These are phyloP conservation scores for Gastracanthus pulcherrimus DNA, from an alignment of 2,888 invertebrate species.

Conservation along the genomic window DNA sequence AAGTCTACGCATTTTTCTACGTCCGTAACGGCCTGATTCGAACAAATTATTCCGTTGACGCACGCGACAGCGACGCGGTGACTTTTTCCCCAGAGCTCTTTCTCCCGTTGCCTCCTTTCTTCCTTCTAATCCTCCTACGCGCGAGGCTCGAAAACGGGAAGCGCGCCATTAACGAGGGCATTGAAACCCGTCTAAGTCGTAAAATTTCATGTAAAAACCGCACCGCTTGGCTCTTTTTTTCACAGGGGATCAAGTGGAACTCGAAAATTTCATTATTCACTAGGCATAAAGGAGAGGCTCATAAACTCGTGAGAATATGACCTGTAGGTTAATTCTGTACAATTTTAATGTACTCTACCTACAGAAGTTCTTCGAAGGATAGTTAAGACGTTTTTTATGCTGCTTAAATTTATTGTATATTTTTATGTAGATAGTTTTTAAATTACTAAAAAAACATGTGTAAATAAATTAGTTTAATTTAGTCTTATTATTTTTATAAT, in stretches of 20 bases:
- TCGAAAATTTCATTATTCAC: conserved; percentile 9
- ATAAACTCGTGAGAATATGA: too few relatives aligned
- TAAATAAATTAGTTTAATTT: too few relatives aligned
- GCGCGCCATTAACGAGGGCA: conserved; percentile 8
- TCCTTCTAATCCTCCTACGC: conserved; percentile 48
- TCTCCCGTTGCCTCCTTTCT: conserved; percentile 17
- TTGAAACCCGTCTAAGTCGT: conserved; percentile 15
- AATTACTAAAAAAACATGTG: too few relatives aligned
- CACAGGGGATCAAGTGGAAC: neutral
- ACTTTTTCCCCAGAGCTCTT: conserved; percentile 38
- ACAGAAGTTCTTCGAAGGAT: neutral
- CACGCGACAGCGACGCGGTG: conserved; percentile 32
- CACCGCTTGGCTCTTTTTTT: neutral
- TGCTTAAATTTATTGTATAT: too few relatives aligned
- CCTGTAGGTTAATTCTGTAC: neutral
- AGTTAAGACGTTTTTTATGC: too few relatives aligned
- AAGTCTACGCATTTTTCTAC: too few relatives aligned
- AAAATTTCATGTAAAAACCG: conserved; percentile 18
- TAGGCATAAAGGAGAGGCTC: neutral
- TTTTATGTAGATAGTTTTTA: too few relatives aligned
- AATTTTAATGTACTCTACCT: conserved; percentile 7
- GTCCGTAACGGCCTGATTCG: conserved; percentile 22
- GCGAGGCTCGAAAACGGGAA: conserved; percentile 3
- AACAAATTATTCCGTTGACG: conserved; percentile 56
- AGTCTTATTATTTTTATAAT: too few relatives aligned